Conservation (phyloP, 1,140 invertebrate species). For the Parapsyche elsis region DNA sequence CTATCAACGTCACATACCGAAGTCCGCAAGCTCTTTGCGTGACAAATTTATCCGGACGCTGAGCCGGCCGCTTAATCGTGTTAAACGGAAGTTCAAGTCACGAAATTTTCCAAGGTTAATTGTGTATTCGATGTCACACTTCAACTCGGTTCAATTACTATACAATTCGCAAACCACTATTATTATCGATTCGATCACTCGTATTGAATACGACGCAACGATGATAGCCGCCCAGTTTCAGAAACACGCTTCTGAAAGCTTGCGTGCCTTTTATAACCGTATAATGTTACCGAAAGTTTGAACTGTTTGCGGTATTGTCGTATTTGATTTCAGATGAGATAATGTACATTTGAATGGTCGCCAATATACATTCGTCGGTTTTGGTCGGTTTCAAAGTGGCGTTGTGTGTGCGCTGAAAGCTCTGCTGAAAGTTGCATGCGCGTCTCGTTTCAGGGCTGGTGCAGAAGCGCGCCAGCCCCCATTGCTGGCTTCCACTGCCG, state of each 20-base stretch:
- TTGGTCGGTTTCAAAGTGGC: no score
- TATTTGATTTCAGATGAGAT: no score
- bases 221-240: no score
- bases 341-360: no score
- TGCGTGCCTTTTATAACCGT: no score
- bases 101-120: constrained; percentile 1
- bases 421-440: background rate
- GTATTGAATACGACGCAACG: no score
- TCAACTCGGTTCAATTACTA: background rate
- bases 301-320: no score
- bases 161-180: no score
- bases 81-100: background rate
- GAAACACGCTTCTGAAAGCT: no score
- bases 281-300: no score
- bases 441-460: background rate
- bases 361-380: no score
- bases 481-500: background rate
- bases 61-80: background rate
- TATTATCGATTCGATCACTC: no score
- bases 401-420: background rate
- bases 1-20: background rate
- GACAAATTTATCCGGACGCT: background rate
- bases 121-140: background rate
- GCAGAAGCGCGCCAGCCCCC: background rate
- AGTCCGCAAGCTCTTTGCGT: background rate